These are phyloP conservation scores for Epiblema foenella DNA, from an alignment of 2,888 invertebrate genomes.

Conservation along the genomic window DNA sequence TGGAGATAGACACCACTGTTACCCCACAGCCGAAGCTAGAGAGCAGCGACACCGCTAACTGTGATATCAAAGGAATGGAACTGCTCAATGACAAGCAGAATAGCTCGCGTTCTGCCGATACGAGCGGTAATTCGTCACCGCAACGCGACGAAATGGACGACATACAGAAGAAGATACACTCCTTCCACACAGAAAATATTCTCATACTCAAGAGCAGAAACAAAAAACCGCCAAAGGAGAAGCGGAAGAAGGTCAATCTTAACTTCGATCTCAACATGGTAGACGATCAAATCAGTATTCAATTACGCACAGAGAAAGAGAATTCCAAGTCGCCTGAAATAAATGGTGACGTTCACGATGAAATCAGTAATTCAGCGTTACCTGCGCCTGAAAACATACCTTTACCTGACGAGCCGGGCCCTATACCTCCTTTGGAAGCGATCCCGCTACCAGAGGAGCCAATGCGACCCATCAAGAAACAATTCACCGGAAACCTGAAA, in stretches of 20 bases:
- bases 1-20: constrained; percentile 78
- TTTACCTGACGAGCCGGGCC: constrained; percentile 53
- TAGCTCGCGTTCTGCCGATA: constrained; percentile 76
- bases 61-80: constrained; percentile 65
- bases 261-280: constrained; percentile 83
- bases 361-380: constrained; percentile 59
- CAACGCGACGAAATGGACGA: constrained; percentile 85
- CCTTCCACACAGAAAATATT: constrained; percentile 87
- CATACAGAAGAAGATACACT: constrained; percentile 86
- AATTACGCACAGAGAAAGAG: constrained; percentile 73
- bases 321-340: constrained; percentile 61
- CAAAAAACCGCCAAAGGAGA: constrained; percentile 82
- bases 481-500: constrained; percentile 35
- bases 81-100: constrained; percentile 72
- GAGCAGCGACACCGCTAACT: constrained; percentile 59
- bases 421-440: constrained; percentile 38
- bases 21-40: constrained; percentile 72
- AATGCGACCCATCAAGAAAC: constrained; percentile 35
- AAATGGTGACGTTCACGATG: constrained; percentile 74
- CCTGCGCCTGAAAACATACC: constrained; percentile 76
- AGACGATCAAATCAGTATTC: constrained; percentile 81
- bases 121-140: constrained; percentile 80
- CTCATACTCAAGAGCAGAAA: constrained; percentile 86
- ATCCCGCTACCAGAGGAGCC: constrained; percentile 40
- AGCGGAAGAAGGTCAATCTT: constrained; percentile 82